These are phyloP conservation scores for Crax fasciolata DNA, from an alignment of 2,797 vertebrate genomes.

Conservation along the genomic window DNA sequence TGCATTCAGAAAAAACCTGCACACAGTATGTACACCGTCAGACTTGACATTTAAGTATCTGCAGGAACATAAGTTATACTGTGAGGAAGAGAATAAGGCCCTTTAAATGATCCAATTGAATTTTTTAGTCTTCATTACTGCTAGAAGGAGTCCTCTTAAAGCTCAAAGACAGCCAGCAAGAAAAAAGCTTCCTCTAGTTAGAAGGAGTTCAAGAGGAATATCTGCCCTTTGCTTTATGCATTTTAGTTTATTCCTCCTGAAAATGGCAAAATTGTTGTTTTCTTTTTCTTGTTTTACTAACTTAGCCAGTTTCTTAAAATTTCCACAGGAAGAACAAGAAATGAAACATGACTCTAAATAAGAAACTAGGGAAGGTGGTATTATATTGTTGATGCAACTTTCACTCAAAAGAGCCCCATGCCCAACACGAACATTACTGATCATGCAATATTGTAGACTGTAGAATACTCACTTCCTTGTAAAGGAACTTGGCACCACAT, in stretches of 20 bases:
- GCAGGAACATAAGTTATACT: neutral
- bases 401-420: neutral
- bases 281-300: neutral
- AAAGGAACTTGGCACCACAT: neutral
- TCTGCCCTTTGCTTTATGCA: neutral
- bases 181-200: neutral
- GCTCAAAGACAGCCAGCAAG: neutral
- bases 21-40: fast-evolving
- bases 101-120: neutral
- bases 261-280: neutral
- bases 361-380: neutral
- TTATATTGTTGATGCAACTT: neutral
- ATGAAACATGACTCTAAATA: neutral
- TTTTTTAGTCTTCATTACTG: neutral
- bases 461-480: neutral
- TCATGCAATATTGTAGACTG: neutral
- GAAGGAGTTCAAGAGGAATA: neutral
- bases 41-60: neutral
- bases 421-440: neutral
- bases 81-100: neutral
- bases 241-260: neutral
- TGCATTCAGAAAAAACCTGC: neutral
- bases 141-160: neutral
- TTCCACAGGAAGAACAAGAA: neutral
- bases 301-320: neutral